Base-by-base conservation (phyloP, 2,797 vertebrate species). In the Lepilemur ruficaudatus region DNA sequence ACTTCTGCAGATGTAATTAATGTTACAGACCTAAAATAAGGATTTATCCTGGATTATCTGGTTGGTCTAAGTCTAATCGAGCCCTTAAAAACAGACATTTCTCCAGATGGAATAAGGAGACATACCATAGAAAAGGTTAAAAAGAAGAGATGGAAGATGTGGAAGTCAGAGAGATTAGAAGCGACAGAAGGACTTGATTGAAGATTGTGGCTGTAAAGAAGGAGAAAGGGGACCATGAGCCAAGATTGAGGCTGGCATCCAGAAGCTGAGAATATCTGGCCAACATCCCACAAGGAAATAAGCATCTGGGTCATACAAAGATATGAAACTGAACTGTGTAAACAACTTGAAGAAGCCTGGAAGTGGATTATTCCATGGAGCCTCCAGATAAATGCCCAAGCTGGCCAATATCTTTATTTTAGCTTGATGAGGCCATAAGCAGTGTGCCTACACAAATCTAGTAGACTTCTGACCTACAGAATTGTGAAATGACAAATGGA, bases 301-400 rank as follows among this genome's bases (percentile, higher is more conserved):
- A 35, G 1, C 5, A 61, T 23, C 12, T 57, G 20, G 1, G 2
- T 23, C 28, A 0, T 13, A 65, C 0, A 72, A 15, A 12, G 1
- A 38, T 50, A 35, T 78, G n/a, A 9, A 89, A 35, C 5, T 50
- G 35, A 72, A 52, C 22, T 86, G 22, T 55, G 22, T 46, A 13
- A 72, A 32, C 46, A 63, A 50, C 2, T 1, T 30, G 5, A 65
- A 17, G 32, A 50, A 22, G 2, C 3, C 32, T 32, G 7, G 12
- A 81, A 48, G n/a, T 46, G 8, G 7, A 63, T n/a, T 89, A 20
- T 52, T 18, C 48, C 75, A 41, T 4, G 18, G 35, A 69, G 14
- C 4, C 23, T 65, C 14, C 25, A 25, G 23, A 69, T 18, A 57
- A 78, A 32, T 43, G 11, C 10, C 13, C 30, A 93, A 32, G 5